Percentiles rank a stretch among this genome's conserved stretches.
phyloP scores from a whole-genome alignment of 2,113 vertebrate genomes.

The Syrmaticus mikado region DNA sequence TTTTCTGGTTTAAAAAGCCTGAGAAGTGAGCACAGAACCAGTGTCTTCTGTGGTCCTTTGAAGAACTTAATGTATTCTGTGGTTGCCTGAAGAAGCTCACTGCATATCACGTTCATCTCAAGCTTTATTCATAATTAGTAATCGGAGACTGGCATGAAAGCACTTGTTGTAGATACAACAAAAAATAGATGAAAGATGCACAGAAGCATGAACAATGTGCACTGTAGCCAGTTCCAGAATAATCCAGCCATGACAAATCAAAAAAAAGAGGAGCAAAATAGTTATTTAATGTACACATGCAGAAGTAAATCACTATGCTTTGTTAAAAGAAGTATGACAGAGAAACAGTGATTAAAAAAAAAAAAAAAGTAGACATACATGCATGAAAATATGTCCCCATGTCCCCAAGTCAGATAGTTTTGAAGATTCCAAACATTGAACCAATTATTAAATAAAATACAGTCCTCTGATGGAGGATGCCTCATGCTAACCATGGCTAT shows the following conservation, averaged over 20 bases:
- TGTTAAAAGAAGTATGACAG: not conserved
- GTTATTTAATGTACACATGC: not conserved
- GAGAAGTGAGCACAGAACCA: rapidly evolving
- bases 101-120: not conserved
- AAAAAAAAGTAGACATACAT: not conserved
- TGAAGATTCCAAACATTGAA: not conserved
- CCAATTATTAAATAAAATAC: not conserved
- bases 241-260: not conserved
- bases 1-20: not conserved
- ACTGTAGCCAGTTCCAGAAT: not conserved
- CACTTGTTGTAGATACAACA: not conserved
- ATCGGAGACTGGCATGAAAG: not conserved
- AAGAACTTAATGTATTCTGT: not conserved
- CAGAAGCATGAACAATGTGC: not conserved
- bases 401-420: not conserved
- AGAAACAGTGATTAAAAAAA: not conserved
- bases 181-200: not conserved
- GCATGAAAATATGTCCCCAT: not conserved
- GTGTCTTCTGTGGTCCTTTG: not conserved
- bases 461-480: not conserved
- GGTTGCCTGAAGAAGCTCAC: not conserved
- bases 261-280: not conserved
- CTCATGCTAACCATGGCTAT: not conserved
- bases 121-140: not conserved
- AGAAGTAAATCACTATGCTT: not conserved